Percentiles rank a stretch among this genome's conserved stretches.
Evolutionary conservation across 1,140 invertebrate genomes (phyloP).

Genomic region (Grapholita molesta): DNA sequence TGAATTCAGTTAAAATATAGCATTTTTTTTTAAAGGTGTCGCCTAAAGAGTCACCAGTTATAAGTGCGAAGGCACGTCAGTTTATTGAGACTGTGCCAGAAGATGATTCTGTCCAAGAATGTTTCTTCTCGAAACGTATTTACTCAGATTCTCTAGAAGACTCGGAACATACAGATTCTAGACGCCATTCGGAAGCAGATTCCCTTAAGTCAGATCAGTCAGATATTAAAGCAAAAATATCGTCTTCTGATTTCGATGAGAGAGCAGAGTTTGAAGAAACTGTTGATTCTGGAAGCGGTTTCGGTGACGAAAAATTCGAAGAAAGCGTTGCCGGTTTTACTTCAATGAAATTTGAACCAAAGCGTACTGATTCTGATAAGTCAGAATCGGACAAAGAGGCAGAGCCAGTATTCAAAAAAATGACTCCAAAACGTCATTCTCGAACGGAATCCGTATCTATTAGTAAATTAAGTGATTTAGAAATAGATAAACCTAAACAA

Average conservation of each 20-base stretch:
- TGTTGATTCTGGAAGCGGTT: slow-evolving; percentile 65
- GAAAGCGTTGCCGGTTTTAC: slow-evolving; percentile 66
- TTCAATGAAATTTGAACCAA: slow-evolving; percentile 58
- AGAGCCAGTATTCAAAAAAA: slow-evolving; percentile 69
- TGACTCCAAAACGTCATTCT: slow-evolving; percentile 70
- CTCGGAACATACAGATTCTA: slow-evolving; percentile 74
- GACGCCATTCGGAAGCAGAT: slow-evolving; percentile 74
- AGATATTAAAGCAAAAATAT: slow-evolving; percentile 69
- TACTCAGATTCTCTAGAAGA: slow-evolving; percentile 77
- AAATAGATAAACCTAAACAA: slow-evolving; percentile 39
- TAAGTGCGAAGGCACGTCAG: slow-evolving; percentile 75
- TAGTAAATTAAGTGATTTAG: slow-evolving; percentile 64
- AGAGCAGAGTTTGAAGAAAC: slow-evolving; percentile 71
- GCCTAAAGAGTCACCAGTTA: slow-evolving; percentile 67
- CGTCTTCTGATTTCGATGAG: slow-evolving; percentile 73
- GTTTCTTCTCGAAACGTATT: slow-evolving; percentile 77
- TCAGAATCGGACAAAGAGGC: slow-evolving; percentile 63
- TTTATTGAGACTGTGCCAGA: slow-evolving; percentile 78
- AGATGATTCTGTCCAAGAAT: slow-evolving; percentile 77
- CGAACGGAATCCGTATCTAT: slow-evolving; percentile 74
- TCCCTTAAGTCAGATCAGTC: slow-evolving; percentile 76
- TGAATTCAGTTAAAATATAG: too few species aligned
- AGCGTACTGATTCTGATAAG: slow-evolving; percentile 48
- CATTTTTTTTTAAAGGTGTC: slow-evolving; percentile 38
- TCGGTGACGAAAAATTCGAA: slow-evolving; percentile 73